Conservation (phyloP, 2,888 invertebrate genomes). For the Luffia ferchaultella region DNA sequence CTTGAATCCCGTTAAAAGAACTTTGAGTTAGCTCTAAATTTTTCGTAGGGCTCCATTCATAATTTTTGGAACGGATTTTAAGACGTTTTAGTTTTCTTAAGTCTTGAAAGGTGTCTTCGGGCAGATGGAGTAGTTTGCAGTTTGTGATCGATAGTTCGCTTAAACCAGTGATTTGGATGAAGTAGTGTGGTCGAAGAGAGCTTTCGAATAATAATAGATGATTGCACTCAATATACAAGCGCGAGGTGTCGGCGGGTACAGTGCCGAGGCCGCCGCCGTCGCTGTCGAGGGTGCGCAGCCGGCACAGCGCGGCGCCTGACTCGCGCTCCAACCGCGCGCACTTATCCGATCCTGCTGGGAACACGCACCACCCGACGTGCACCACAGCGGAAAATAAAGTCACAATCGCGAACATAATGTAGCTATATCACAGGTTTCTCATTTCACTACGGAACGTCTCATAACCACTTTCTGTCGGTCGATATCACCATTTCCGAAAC, state of each 20-base stretch:
- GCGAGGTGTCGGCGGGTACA: slow-evolving; percentile 72
- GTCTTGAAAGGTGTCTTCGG: slow-evolving; percentile 81
- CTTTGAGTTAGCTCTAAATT: slow-evolving; percentile 76
- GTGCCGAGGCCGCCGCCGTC: slow-evolving; percentile 71
- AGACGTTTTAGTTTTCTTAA: slow-evolving; percentile 81
- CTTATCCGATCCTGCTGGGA: slow-evolving; percentile 60
- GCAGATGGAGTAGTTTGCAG: slow-evolving; percentile 82
- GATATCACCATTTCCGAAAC: slow-evolving; percentile 67
- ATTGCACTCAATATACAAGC: slow-evolving; percentile 79
- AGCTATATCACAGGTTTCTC: slow-evolving; percentile 52
- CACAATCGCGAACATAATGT: slow-evolving; percentile 48
- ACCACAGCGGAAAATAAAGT: slow-evolving; percentile 60
- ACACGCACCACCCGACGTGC: slow-evolving; percentile 60
- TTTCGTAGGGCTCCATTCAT: slow-evolving; percentile 79
- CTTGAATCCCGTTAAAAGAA: slow-evolving; percentile 79
- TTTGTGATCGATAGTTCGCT: slow-evolving; percentile 78
- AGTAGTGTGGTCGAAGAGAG: slow-evolving; percentile 74
- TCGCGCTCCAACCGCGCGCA: slow-evolving; percentile 49
- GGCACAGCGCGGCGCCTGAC: slow-evolving; percentile 71
- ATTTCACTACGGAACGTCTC: slow-evolving; percentile 60
- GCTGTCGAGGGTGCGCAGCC: slow-evolving; percentile 74
- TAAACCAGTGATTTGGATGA: slow-evolving; percentile 76
- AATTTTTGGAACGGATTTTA: slow-evolving; percentile 80
- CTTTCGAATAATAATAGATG: slow-evolving; percentile 82
- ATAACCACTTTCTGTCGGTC: slow-evolving; percentile 64